Conservation (phyloP, 2,797 vertebrate genomes). For the Acanthurus lineatus region DNA sequence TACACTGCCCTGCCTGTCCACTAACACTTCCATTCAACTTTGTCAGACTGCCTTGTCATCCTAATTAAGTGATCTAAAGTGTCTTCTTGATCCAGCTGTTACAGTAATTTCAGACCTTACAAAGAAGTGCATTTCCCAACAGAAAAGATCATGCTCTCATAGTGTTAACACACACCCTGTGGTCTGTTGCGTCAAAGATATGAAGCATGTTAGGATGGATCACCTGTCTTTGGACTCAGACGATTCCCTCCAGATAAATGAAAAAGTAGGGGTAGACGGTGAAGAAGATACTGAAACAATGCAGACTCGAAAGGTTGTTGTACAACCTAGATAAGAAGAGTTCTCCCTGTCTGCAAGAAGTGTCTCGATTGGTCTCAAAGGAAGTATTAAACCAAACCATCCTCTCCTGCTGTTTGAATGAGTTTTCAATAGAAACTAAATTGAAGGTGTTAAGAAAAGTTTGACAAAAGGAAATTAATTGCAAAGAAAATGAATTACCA, state of each 20-base stretch:
- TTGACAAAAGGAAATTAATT: not conserved
- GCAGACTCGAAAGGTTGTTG: slow-evolving; percentile 19
- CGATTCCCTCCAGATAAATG: slow-evolving; percentile 10
- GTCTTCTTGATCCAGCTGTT: not conserved
- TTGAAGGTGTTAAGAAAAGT: not conserved
- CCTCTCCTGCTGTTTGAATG: not conserved
- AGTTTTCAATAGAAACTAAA: slow-evolving; percentile 19
- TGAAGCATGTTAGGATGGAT: slow-evolving; percentile 37
- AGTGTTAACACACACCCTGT: not conserved
- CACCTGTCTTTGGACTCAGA: slow-evolving; percentile 12
- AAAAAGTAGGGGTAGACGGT: not conserved
- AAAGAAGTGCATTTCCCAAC: slow-evolving; percentile 6
- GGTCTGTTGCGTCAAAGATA: slow-evolving; percentile 14
- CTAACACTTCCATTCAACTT: slow-evolving; percentile 2
- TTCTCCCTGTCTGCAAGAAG: slow-evolving; percentile 8
- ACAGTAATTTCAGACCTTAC: slow-evolving; percentile 11
- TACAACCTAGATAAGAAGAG: slow-evolving; percentile 34
- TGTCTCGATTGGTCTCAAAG: slow-evolving; percentile 9
- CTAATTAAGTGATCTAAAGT: not conserved
- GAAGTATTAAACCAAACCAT: slow-evolving; percentile 38
- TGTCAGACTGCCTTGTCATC: slow-evolving; percentile 1
- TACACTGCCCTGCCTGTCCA: not conserved
- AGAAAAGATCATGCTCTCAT: not conserved
- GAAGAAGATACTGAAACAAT: slow-evolving; percentile 12
- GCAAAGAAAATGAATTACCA: not conserved